These are phyloP conservation scores for Nymphicus hollandicus DNA, from an alignment of 2,113 vertebrate genomes.

Conservation along the genomic window DNA sequence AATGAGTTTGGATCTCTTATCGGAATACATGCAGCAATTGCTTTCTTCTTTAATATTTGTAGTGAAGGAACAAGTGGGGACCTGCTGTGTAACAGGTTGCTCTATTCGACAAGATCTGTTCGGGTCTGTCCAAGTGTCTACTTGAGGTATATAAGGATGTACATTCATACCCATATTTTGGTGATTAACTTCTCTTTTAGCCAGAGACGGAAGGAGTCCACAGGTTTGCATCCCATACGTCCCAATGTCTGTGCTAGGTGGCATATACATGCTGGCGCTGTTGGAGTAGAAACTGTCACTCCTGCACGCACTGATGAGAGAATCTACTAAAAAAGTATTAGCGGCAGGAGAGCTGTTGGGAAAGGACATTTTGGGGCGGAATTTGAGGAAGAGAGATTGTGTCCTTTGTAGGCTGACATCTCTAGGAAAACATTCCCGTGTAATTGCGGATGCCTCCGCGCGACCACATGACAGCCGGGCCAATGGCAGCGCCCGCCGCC, in stretches of 20 bases:
- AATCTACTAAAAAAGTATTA: slow-evolving; percentile 98
- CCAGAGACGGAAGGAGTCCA: slow-evolving; percentile 98
- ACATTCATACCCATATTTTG: slow-evolving; percentile 98
- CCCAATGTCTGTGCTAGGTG: slow-evolving; percentile 95
- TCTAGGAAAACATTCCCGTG: slow-evolving; percentile 99
- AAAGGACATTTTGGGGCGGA: slow-evolving; percentile 98
- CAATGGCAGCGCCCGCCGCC: slow-evolving; percentile 99
- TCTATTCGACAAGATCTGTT: slow-evolving; percentile 94
- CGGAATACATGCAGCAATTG: slow-evolving; percentile 99
- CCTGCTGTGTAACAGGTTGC: slow-evolving; percentile 91
- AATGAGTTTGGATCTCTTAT: slow-evolving; percentile 94
- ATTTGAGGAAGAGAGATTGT: slow-evolving; percentile 94
- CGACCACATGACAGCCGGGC: slow-evolving; percentile 97
- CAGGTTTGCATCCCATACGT: slow-evolving; percentile 99
- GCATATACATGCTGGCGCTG: slow-evolving; percentile 99
- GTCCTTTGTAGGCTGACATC: slow-evolving; percentile 99
- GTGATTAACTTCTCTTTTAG: slow-evolving; percentile 97
- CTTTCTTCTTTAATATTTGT: slow-evolving; percentile 98
- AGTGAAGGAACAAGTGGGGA: slow-evolving; percentile 95
- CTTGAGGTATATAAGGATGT: slow-evolving; percentile 98
- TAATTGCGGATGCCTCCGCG: slow-evolving; percentile 95
- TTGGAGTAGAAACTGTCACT: slow-evolving; percentile 98
- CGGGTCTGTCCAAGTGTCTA: slow-evolving; percentile 98
- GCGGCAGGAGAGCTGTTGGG: slow-evolving; percentile 98
- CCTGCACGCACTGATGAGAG: slow-evolving; percentile 96